Percentiles rank a stretch among this genome's conserved stretches.
These are phyloP conservation scores for Leuciscus waleckii DNA, from an alignment of 2,797 vertebrate genomes.

Conservation along the genomic window DNA sequence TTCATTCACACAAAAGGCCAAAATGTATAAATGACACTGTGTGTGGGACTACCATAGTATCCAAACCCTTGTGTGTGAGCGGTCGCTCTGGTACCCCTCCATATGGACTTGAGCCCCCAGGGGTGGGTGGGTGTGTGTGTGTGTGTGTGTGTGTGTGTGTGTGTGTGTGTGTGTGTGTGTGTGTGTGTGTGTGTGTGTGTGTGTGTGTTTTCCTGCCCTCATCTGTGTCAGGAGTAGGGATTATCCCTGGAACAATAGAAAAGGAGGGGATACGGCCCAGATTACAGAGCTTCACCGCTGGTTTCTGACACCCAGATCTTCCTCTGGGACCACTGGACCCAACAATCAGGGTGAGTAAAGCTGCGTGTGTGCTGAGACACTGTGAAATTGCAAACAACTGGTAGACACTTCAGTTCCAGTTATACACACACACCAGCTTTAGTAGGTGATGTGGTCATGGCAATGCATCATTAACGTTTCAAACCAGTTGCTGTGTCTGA, in stretches of 20 bases:
- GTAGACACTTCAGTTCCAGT: slow-evolving; percentile 4
- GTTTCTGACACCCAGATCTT: slow-evolving; percentile 13
- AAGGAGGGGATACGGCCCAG: slow-evolving; percentile 4
- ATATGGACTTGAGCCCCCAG: slow-evolving; percentile 77
- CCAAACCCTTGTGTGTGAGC: slow-evolving; percentile 58
- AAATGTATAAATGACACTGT: background rate
- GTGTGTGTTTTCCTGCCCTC: slow-evolving; percentile 58
- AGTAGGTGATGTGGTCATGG: background rate
- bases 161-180: slow-evolving; percentile 59
- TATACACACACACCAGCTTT: background rate
- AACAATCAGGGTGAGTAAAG: background rate
- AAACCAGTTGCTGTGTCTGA: background rate
- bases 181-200: slow-evolving; percentile 80
- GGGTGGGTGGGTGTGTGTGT: slow-evolving; percentile 73
- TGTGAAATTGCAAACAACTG: slow-evolving; percentile 11
- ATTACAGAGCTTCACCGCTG: slow-evolving; percentile 7
- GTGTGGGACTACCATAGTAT: slow-evolving; percentile 20
- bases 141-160: slow-evolving; percentile 58
- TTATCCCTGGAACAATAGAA: slow-evolving; percentile 44
- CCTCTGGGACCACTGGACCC: slow-evolving; percentile 26
- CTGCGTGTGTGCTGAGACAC: background rate
- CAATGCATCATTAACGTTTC: background rate
- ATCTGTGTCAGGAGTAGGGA: slow-evolving; percentile 30
- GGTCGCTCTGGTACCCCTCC: slow-evolving; percentile 80
- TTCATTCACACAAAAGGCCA: background rate